These are phyloP conservation scores for Drosophila kambysellisi DNA, from an alignment of 2,888 invertebrate species.

Conservation along the genomic window DNA sequence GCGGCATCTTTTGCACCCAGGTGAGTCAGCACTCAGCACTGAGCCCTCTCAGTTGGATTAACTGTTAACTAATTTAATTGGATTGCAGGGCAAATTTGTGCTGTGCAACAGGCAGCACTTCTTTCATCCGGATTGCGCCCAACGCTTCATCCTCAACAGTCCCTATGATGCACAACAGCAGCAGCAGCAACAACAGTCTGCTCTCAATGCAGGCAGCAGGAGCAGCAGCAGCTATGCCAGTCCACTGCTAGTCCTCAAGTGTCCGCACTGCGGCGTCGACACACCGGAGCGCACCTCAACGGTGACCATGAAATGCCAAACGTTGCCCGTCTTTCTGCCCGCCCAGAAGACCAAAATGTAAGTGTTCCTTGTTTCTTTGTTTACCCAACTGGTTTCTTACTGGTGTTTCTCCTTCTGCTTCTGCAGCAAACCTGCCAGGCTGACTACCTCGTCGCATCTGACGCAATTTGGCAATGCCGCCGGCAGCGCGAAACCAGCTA, in stretches of 20 bases:
- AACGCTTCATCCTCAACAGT: conserved; percentile 84
- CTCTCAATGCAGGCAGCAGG: conserved; percentile 41
- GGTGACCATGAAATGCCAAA: conserved; percentile 88
- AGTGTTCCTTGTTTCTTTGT: conserved; percentile 28
- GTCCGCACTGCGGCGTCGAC: conserved; percentile 91
- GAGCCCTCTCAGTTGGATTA: neutral
- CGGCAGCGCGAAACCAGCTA: conserved; percentile 9
- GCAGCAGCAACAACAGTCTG: neutral
- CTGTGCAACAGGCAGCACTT: conserved; percentile 92
- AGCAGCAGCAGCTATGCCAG: conserved; percentile 80
- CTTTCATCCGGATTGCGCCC: conserved; percentile 93
- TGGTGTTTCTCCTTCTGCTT: neutral
- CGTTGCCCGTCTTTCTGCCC: conserved; percentile 88
- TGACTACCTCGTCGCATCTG: conserved; percentile 70
- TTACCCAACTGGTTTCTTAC: neutral
- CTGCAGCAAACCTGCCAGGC: conserved; percentile 83
- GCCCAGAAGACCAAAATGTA: conserved; percentile 85
- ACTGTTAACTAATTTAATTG: neutral
- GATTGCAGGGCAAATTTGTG: conserved; percentile 91
- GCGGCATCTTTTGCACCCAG: conserved; percentile 96
- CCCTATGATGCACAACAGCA: conserved; percentile 73
- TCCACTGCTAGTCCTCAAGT: conserved; percentile 85
- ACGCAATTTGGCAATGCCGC: conserved; percentile 46
- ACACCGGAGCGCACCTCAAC: conserved; percentile 86
- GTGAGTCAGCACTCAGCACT: conserved; percentile 83